Evolutionary conservation across 2,888 invertebrate genomes (phyloP), one percentile per base, ranked within the genome.

Genomic region (Trichopria drosophilae): DNA sequence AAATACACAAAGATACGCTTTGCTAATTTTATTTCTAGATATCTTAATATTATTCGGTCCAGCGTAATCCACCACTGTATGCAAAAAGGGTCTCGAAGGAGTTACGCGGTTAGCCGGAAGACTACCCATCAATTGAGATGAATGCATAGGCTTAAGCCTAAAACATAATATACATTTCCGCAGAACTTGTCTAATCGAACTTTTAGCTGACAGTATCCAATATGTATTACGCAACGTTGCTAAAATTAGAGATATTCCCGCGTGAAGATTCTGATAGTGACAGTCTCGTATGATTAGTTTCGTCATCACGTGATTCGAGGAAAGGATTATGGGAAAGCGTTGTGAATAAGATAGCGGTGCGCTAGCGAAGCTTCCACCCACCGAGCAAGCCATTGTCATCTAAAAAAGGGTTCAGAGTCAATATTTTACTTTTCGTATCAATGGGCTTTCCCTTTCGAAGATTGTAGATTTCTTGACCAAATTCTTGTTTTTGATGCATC

Each of bases 91-190:
- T 6, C 49, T 47, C 12, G 46, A 19, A 10, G 61, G 58, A 6
- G 23, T 55, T 2, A 61, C 60, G n/a, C 65, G 39, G 1, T 50
- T 18, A 6, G n/a, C 22, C 1, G 65, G 65, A 4, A 53, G 32
- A 31, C 24, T 51, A 18, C 53, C 53, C 53, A 57, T 53, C n/a
- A 57, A 7, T 20, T 49, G 51, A 3, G 24, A 37, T 10, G 31
- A 31, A n/a, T 9, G n/a, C 24, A 23, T 52, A 7, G 54, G 48
- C 12, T 40, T 37, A n/a, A 44, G 6, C 12, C 51, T 36, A 41
- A 59, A 57, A 28, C 56, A 57, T 16, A 24, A 28, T n/a, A 53
- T 12, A 32, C 55, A 58, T 34, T 51, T 37, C 15, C 29, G 43
- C 20, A 55, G 7, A 24, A 55, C 49, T 13, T 34, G 29, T 29